Conservation (phyloP, 1,140 invertebrate species). For the Psilanteris sp. region DNA sequence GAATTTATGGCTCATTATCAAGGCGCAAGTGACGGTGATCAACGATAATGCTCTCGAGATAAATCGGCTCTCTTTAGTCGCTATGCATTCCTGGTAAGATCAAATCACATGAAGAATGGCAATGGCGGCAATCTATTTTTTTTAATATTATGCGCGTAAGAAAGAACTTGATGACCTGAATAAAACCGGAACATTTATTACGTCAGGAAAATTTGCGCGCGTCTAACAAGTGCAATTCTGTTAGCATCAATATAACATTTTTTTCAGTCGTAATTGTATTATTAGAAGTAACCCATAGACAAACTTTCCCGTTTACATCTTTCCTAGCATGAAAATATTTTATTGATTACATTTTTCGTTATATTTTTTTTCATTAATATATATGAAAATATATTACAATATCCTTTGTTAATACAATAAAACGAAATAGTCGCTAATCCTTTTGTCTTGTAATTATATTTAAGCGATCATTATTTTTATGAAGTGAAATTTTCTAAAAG, state of each 20-base stretch:
- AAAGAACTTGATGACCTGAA: conserved; percentile 54
- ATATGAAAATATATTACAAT: too few relatives aligned
- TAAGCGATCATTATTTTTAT: too few relatives aligned
- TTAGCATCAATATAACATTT: conserved; percentile 40
- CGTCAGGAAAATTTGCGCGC: conserved; percentile 32
- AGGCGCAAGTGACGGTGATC: conserved; percentile 47
- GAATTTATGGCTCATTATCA: conserved; percentile 65
- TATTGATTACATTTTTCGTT: too few relatives aligned
- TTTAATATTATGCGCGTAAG: conserved; percentile 47
- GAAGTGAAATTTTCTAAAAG: too few relatives aligned
- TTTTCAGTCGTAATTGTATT: conserved; percentile 8
- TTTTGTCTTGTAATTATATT: too few relatives aligned
- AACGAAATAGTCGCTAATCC: too few relatives aligned
- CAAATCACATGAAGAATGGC: conserved; percentile 51
- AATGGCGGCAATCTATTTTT: conserved; percentile 43
- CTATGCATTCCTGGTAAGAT: conserved; percentile 30
- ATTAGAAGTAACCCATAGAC: conserved; percentile 21
- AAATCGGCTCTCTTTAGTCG: conserved; percentile 34
- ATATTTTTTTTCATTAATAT: too few relatives aligned
- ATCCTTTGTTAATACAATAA: too few relatives aligned
- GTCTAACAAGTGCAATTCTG: conserved; percentile 37
- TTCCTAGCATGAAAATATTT: too few relatives aligned
- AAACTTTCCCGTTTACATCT: conserved; percentile 16
- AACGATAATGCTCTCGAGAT: conserved; percentile 55
- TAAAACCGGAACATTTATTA: conserved; percentile 54